Evolutionary conservation across 2,888 invertebrate genomes (phyloP).

Genomic region (Cheilosia soror): DNA sequence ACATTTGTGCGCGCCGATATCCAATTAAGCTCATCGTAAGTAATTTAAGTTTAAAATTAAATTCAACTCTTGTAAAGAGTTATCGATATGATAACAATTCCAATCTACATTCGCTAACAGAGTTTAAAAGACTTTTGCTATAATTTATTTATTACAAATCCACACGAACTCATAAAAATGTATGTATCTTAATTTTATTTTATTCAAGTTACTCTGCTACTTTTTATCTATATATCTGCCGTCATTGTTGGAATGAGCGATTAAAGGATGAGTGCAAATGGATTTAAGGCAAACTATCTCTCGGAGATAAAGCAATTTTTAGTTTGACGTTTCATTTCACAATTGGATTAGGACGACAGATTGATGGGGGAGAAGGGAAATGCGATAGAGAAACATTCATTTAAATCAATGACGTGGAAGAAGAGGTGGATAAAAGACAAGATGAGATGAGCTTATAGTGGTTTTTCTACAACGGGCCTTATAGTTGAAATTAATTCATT

Average conservation of each 20-base stretch:
- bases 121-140: not conserved
- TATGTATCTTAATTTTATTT: conserved; percentile 14
- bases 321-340: conserved; percentile 74
- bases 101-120: not conserved
- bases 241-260: conserved; percentile 10
- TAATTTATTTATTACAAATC: not conserved
- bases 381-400: conserved; percentile 49
- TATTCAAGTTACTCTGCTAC: not conserved
- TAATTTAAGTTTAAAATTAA: conserved; percentile 44
- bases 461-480: conserved; percentile 33
- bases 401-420: conserved; percentile 66
- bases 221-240: not conserved
- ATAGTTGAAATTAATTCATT: conserved; percentile 51
- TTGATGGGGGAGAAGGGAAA: conserved; percentile 47
- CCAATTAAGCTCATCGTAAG: conserved; percentile 5
- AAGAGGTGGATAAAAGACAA: conserved; percentile 48
- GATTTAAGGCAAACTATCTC: conserved; percentile 44
- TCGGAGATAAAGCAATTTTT: conserved; percentile 68
- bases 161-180: not conserved
- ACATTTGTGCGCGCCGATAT: not conserved
- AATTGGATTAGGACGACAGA: conserved; percentile 69
- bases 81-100: conserved; percentile 17
- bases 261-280: conserved; percentile 49
- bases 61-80: conserved; percentile 33
- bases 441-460: conserved; percentile 50